phyloP scores from a whole-genome alignment of 2,888 invertebrate genomes.

The Rotaria socialis region DNA sequence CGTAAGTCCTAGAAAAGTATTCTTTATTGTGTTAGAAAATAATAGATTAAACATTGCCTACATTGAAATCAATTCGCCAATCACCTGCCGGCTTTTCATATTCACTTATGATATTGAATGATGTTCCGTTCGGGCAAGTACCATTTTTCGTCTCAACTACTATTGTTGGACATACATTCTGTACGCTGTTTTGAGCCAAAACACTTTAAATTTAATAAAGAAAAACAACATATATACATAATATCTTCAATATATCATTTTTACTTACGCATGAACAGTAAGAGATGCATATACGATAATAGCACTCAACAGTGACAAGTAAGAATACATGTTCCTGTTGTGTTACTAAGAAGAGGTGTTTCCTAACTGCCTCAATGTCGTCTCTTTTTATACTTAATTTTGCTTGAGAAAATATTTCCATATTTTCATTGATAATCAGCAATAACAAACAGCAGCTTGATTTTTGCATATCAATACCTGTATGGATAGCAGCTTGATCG shows the following conservation, averaged over 20 bases:
- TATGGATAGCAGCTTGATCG: not conserved
- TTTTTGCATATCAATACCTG: not conserved
- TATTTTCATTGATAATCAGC: not conserved
- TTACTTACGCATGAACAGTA: not conserved
- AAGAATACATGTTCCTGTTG: not conserved
- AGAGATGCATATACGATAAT: not conserved
- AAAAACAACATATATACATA: not conserved
- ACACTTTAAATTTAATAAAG: not conserved
- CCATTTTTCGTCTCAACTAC: slow-evolving; percentile 38
- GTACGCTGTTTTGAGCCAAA: not conserved
- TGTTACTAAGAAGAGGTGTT: not conserved
- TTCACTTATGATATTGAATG: slow-evolving; percentile 41
- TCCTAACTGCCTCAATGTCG: not conserved
- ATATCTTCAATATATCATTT: no score
- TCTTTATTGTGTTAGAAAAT: not conserved
- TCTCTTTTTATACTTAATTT: not conserved
- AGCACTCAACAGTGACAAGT: not conserved
- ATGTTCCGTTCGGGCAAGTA: slow-evolving; percentile 12
- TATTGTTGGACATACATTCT: not conserved
- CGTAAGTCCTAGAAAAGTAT: slow-evolving; percentile 10
- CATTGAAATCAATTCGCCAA: slow-evolving; percentile 42
- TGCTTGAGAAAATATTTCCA: not conserved
- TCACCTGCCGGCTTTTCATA: slow-evolving; percentile 37
- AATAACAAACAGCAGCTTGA: slow-evolving; percentile 1
- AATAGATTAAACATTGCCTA: not conserved